phyloP scores from a whole-genome alignment of 2,113 vertebrate species.

The Alethe castanea region DNA sequence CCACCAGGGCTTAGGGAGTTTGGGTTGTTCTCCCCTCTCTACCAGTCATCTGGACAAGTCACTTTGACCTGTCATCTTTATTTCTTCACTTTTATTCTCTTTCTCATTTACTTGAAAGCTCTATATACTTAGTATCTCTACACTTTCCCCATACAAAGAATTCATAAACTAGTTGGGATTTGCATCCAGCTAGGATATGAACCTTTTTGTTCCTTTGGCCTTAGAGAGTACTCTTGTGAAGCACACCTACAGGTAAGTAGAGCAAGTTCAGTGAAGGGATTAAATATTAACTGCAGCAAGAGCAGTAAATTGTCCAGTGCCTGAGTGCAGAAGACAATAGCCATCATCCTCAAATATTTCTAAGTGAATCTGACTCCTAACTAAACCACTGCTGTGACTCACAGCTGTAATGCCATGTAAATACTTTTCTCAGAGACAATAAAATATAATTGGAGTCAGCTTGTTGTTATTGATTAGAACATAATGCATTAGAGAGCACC shows the following conservation, averaged over 20 bases:
- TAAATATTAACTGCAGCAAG: neutral
- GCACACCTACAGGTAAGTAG: neutral
- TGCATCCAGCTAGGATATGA: neutral
- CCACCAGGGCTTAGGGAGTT: neutral
- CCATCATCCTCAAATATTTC: neutral
- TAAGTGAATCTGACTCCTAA: slow-evolving; percentile 1
- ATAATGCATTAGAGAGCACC: neutral
- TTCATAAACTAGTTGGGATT: neutral
- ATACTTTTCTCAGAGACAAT: slow-evolving; percentile 10
- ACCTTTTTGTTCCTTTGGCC: neutral
- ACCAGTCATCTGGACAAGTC: neutral
- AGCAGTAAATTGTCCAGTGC: neutral
- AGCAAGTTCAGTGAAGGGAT: neutral
- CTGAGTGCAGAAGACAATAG: neutral
- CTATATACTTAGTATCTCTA: neutral
- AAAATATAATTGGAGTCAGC: slow-evolving; percentile 10
- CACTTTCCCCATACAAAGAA: neutral
- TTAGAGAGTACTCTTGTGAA: neutral
- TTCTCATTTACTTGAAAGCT: neutral
- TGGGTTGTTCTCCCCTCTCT: neutral
- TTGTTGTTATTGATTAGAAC: slow-evolving; percentile 34
- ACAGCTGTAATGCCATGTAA: neutral
- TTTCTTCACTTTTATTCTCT: neutral
- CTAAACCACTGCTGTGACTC: neutral
- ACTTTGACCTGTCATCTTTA: neutral